Evolutionary conservation across 1,140 invertebrate species (phyloP), one percentile per base, ranked within the genome.

Genomic region (Prorops nasuta): DNA sequence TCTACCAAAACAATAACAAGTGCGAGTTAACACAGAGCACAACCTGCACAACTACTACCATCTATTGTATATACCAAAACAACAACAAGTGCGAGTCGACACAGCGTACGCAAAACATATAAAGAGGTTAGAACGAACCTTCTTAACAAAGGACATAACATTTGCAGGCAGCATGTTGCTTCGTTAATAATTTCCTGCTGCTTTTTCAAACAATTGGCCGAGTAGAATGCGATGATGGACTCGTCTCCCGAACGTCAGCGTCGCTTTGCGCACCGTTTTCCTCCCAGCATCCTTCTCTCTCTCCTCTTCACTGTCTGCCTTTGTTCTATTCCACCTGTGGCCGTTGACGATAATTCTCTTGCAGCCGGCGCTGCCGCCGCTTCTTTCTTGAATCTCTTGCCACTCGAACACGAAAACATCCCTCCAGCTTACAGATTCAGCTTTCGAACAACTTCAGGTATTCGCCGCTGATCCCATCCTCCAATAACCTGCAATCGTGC

Each of bases 101-200:
- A 6, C 24, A 6, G 4, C 24, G 24, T 6, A 28, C 24, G n/a
- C n/a, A 54, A 35, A 37, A 34, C 19, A 12, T 28, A 35, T 1
- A 41, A 34, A 36, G 14, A n/a, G 17, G 35, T 7, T n/a, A 51
- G 47, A 51, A 52, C 32, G 74, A 67, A 90, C 88, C 86, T 89
- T 90, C 67, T 89, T 90, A 82, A 90, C 86, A 72, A 89, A 89
- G 58, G 86, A 88, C 83, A 89, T 86, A 57, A 89, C 85, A 70
- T 89, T 88, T 53, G 85, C 86, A 56, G 86, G 86, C 81, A 88
- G 80, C 87, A 89, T 89, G 31, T 49, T 64, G 51, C 8, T 37
- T 14, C 17, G 17, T 37, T 14, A 6, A 7, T 15, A n/a, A n/a
- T n/a, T n/a, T n/a, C n/a, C n/a, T n/a, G n/a, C n/a, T n/a, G n/a